phyloP scores from a whole-genome alignment of 2,888 invertebrate species.

The Crocallis elinguaria region DNA sequence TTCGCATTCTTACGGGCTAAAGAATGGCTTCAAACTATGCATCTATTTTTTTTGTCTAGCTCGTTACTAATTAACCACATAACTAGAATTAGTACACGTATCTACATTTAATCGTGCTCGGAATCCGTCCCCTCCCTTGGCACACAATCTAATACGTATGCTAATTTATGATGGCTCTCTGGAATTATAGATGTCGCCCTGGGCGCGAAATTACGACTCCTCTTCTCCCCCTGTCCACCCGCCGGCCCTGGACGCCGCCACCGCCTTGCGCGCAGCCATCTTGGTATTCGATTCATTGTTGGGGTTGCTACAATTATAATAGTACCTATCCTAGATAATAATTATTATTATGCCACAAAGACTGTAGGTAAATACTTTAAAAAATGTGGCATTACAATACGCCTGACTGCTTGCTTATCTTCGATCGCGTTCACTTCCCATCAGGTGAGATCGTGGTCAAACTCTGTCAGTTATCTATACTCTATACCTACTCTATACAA shows the following conservation, averaged over 20 bases:
- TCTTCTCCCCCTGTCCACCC: slow-evolving; percentile 45
- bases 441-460: no score
- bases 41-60: not conserved
- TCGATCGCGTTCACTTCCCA: no score
- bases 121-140: slow-evolving; percentile 63
- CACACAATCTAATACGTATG: slow-evolving; percentile 80
- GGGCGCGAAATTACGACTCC: slow-evolving; percentile 69
- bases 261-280: slow-evolving; percentile 59
- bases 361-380: no score
- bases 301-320: slow-evolving; percentile 55
- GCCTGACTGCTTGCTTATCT: no score
- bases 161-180: slow-evolving; percentile 78
- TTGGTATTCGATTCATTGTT: slow-evolving; percentile 67
- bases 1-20: no score
- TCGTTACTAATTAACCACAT: slow-evolving; percentile 47
- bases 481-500: no score
- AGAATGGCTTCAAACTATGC: no score
- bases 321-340: slow-evolving; percentile 30
- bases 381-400: no score
- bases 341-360: no score
- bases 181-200: slow-evolving; percentile 81
- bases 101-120: slow-evolving; percentile 58
- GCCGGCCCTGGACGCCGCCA: slow-evolving; percentile 58
- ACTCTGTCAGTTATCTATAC: no score
- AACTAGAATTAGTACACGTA: slow-evolving; percentile 50